phyloP scores from a whole-genome alignment of 1,140 invertebrate species.

The Epicauta chinensis region DNA sequence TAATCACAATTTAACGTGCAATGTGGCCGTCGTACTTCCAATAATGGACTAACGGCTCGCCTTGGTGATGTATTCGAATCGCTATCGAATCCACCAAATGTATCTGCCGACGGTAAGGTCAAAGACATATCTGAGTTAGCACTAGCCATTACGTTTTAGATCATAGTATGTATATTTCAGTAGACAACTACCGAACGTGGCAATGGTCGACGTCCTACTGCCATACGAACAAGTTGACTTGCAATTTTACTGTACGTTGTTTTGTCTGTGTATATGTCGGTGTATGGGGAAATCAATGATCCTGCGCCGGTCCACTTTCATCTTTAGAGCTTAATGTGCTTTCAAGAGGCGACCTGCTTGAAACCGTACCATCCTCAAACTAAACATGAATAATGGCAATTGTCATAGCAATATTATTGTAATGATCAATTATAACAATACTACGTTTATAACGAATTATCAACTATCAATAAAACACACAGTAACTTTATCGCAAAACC shows the following conservation, averaged over 20 bases:
- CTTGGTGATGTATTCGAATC: constrained; percentile 49
- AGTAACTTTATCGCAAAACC: no score
- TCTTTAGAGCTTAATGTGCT: constrained; percentile 8
- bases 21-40: constrained; percentile 61
- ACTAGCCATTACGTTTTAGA: constrained; percentile 17
- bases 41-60: constrained; percentile 58
- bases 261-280: no score
- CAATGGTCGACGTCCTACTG: constrained; percentile 13
- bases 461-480: no score
- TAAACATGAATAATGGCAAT: constrained; percentile 1
- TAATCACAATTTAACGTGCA: constrained; percentile 66
- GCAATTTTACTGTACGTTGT: not conserved
- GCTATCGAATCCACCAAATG: constrained; percentile 36
- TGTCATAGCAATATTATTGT: not conserved
- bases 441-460: no score
- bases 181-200: constrained; percentile 4
- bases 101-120: constrained; percentile 42
- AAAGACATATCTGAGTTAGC: constrained; percentile 43
- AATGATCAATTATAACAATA: no score
- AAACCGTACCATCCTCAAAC: not conserved
- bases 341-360: not conserved
- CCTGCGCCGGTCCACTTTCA: constrained; percentile 23
- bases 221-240: constrained; percentile 8
- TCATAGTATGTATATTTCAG: constrained; percentile 14
- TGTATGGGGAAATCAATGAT: constrained; percentile 31